A percentile compares a stretch with the other conserved stretches of the same genome.
These are phyloP conservation scores for Dipodomys spectabilis DNA, from an alignment of 2,113 vertebrate species.

Conservation along the genomic window DNA sequence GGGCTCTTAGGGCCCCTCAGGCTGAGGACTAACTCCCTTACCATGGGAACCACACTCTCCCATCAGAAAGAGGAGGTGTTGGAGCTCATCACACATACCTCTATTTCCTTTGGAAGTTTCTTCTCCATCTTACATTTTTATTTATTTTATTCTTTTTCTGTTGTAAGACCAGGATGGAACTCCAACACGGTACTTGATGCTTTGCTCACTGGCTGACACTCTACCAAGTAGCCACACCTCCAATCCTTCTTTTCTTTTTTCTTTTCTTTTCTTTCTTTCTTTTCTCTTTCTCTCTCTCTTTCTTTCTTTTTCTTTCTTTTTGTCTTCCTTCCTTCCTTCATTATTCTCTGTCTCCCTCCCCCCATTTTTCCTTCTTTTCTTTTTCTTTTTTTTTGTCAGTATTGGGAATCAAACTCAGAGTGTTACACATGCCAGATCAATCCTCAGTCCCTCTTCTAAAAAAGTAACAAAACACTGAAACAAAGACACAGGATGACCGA, in stretches of 20 bases:
- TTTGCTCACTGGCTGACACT: too few species aligned
- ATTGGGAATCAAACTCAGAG: background rate
- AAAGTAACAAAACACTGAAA: background rate
- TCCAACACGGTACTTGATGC: too few species aligned
- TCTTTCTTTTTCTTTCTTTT: background rate
- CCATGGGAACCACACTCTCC: background rate
- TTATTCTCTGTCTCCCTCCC: too few species aligned
- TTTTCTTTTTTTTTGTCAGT: too few species aligned
- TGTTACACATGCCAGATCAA: background rate
- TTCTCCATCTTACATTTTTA: background rate
- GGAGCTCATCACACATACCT: background rate
- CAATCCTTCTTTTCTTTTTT: too few species aligned
- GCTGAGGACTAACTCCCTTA: background rate
- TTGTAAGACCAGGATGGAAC: too few species aligned
- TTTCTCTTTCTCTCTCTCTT: rapidly evolving
- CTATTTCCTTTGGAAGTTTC: constrained; percentile 9
- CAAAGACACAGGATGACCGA: too few species aligned
- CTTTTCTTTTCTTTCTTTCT: too few species aligned
- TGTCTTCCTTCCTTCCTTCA: too few species aligned
- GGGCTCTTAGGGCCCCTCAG: background rate
- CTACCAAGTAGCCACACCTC: too few species aligned
- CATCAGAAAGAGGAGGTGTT: background rate
- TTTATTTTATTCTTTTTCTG: background rate
- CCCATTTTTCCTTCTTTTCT: background rate
- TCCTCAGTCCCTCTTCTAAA: background rate